A percentile compares a stretch with the other conserved stretches of the same genome.
phyloP scores from a whole-genome alignment of 30 jellyfish, hydroid and myxozoan species.

The Chironex yamaguchii region DNA sequence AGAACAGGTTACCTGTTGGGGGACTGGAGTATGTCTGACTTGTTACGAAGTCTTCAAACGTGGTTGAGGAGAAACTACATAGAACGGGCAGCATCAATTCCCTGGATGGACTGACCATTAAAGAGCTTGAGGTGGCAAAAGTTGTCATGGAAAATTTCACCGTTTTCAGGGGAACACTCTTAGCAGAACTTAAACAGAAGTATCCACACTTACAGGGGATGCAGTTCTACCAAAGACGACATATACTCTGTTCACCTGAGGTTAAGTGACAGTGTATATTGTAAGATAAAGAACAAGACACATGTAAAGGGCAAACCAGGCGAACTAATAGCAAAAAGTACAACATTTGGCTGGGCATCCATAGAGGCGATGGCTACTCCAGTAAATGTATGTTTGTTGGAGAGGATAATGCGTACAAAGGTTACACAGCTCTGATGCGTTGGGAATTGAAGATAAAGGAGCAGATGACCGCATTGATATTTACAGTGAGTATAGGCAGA shows the following conservation, averaged over 20 bases:
- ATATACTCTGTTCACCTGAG: too few relatives aligned
- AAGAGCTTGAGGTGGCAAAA: constrained; percentile 59
- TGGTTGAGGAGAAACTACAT: constrained; percentile 35
- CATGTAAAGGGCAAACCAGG: constrained; percentile 26
- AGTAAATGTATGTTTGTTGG: constrained; percentile 44
- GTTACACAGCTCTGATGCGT: constrained; percentile 26
- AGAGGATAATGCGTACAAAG: constrained; percentile 1
- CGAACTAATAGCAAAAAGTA: constrained; percentile 45
- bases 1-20: not conserved
- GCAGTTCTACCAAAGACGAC: constrained; percentile 17
- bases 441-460: constrained; percentile 62
- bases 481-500: constrained; percentile 32
- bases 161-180: constrained; percentile 45
- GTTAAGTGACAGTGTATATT: constrained; percentile 49
- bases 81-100: constrained; percentile 18
- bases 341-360: constrained; percentile 60
- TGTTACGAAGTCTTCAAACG: constrained; percentile 6
- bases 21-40: constrained; percentile 8
- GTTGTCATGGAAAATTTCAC: constrained; percentile 52
- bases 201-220: constrained; percentile 17
- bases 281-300: constrained; percentile 50
- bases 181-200: constrained; percentile 42
- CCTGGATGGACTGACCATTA: constrained; percentile 23
- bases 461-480: too few relatives aligned
- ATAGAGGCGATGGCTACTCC: constrained; percentile 35